Base-by-base conservation (phyloP, 2,888 invertebrate species). In the Morpho helenor region DNA sequence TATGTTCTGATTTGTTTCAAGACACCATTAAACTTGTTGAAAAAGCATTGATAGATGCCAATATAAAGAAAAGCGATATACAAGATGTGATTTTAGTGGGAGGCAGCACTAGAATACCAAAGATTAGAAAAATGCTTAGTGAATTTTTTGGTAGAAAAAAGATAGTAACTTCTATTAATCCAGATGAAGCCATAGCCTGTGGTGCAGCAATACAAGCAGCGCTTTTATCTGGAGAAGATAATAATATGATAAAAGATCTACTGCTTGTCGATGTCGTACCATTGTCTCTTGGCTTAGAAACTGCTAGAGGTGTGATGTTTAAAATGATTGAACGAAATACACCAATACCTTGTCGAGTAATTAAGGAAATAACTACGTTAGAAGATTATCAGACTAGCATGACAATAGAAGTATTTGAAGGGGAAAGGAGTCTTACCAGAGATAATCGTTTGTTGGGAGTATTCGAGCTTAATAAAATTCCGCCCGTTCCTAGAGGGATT, bases 181-280 rank as follows among this genome's bases (percentile, higher is more conserved):
- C 84, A 0, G 86, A 87, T 23, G 87, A 87, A 57, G 84, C 82
- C 1, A 79, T 86, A 0, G 87, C 86, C 0, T 74, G 72, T 31
- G 87, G 87, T 1, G 86, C 86, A 4, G 87, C 87, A 0, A 77
- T 87, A 2, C 84, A 84, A 67, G 87, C 85, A 0, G 86, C 85
- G 0, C 66, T 80, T 7, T 46, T 86, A 2, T 74, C 68, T 10
- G 81, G 82, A 0, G 65, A 79, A 40, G 56, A 60, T 9, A 72
- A 79, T 54, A 63, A 73, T 9, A 74, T 68, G 8, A 73, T 82
- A 4, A 68, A 76, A 49, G 71, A 82, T 49, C 46, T 82, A 0
- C 55, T 76, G 1, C 63, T 86, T 52, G 73, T 82, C 0, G 86
- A 87, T 43, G 83, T 85, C 0, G 80, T 85, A 2, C 84, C 86